A percentile compares a stretch with the other conserved stretches of the same genome.
phyloP scores from a whole-genome alignment of 1,140 invertebrate genomes.

The Bicyclus anynana region DNA sequence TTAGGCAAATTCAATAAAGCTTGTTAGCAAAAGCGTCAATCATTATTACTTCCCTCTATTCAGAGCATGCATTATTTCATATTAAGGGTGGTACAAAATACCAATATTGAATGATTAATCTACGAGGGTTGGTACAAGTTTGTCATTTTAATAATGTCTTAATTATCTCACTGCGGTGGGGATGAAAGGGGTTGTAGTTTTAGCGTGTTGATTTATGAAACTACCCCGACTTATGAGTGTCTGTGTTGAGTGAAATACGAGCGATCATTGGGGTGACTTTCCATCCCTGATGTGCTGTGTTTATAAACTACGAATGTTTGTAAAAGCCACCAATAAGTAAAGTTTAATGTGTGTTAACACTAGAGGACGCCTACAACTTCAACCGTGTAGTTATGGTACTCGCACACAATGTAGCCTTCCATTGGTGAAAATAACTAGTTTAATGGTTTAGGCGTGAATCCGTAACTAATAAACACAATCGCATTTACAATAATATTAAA shows the following conservation, averaged over 20 bases:
- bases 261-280: too few species aligned
- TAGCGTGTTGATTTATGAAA: not conserved
- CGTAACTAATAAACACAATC: too few species aligned
- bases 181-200: not conserved
- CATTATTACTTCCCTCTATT: not conserved
- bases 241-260: not conserved
- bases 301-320: too few species aligned
- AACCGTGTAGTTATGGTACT: too few species aligned
- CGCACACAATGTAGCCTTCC: too few species aligned
- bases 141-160: constrained; percentile 1
- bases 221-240: not conserved
- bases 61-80: not conserved
- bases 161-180: not conserved
- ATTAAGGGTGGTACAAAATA: not conserved
- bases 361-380: too few species aligned
- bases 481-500: too few species aligned
- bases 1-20: not conserved
- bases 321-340: too few species aligned
- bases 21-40: constrained; percentile 3
- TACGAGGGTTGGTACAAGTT: not conserved
- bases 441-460: too few species aligned
- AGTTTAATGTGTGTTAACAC: too few species aligned
- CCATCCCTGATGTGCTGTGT: too few species aligned
- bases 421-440: too few species aligned
- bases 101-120: constrained; percentile 1